These are phyloP conservation scores for Lagria hirta DNA, from an alignment of 2,888 invertebrate genomes.

Conservation along the genomic window DNA sequence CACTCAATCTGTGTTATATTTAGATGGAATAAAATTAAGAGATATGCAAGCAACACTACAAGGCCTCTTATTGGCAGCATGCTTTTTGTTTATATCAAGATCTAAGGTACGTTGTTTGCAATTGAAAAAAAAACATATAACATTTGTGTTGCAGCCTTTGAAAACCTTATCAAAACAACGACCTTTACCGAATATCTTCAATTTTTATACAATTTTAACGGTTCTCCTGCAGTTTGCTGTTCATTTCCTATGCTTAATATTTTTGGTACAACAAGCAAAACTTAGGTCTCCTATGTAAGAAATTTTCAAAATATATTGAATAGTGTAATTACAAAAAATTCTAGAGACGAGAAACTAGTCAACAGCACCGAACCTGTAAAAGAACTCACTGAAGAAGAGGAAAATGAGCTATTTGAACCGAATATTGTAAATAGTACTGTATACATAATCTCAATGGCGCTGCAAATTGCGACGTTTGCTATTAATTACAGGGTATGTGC, in stretches of 20 bases:
- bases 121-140: conserved; percentile 5
- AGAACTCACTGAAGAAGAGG: conserved; percentile 60
- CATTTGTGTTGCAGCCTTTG: conserved; percentile 68
- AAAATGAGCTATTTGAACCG: conserved; percentile 85
- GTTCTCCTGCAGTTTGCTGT: conserved; percentile 93
- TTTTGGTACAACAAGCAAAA: conserved; percentile 81
- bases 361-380: conserved; percentile 55
- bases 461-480: conserved; percentile 98
- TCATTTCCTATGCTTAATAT: conserved; percentile 89
- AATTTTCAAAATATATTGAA: no score
- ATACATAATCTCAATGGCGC: conserved; percentile 95
- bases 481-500: conserved; percentile 91
- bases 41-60: conserved; percentile 98
- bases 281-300: conserved; percentile 70
- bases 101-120: conserved; percentile 73
- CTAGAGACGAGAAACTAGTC: conserved; percentile 61
- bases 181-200: conserved; percentile 98
- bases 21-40: conserved; percentile 97
- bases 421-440: conserved; percentile 97
- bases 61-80: conserved; percentile 91
- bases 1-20: conserved; percentile 96
- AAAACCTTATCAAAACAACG: conserved; percentile 90
- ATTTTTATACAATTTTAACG: conserved; percentile 93
- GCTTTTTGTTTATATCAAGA: conserved; percentile 96
- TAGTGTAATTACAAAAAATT: no score